A percentile compares a stretch with the other conserved stretches of the same genome.
Conservation (phyloP, 2,113 vertebrate genomes). For the Oceanites oceanicus region DNA sequence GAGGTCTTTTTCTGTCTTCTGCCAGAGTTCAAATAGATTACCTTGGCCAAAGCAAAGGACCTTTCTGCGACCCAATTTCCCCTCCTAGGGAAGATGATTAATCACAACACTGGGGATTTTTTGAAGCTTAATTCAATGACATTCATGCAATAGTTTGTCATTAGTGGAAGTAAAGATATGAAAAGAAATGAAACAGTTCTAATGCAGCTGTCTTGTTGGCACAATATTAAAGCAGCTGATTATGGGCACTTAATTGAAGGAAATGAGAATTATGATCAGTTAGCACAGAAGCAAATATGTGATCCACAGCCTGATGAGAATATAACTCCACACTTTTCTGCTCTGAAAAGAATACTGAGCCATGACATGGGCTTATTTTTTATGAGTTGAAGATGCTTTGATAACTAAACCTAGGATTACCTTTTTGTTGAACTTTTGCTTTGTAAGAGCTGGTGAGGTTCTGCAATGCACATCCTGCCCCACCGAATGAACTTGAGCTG, state of each 20-base stretch:
- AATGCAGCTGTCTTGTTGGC: constrained; percentile 4
- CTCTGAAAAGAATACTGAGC: neutral
- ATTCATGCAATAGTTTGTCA: neutral
- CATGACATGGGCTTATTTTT: neutral
- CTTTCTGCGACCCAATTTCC: neutral
- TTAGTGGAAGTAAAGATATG: neutral
- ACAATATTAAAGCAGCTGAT: constrained; percentile 8
- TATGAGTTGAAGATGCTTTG: neutral
- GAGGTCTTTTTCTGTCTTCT: neutral
- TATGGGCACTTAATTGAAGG: constrained; percentile 1
- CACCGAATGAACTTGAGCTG: neutral
- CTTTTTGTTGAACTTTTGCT: neutral
- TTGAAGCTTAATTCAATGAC: neutral
- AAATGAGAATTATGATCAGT: constrained; percentile 5
- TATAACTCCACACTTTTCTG: neutral
- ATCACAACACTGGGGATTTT: neutral
- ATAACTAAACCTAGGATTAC: neutral
- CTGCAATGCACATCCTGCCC: neutral
- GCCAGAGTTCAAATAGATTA: neutral
- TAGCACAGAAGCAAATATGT: neutral
- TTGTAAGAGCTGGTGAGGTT: neutral
- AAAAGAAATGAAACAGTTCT: neutral
- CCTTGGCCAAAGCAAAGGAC: neutral
- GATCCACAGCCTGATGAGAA: neutral
- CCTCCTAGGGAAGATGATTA: neutral